Conservation (phyloP, 1,140 invertebrate species). For the Drosophila prosaltans region DNA sequence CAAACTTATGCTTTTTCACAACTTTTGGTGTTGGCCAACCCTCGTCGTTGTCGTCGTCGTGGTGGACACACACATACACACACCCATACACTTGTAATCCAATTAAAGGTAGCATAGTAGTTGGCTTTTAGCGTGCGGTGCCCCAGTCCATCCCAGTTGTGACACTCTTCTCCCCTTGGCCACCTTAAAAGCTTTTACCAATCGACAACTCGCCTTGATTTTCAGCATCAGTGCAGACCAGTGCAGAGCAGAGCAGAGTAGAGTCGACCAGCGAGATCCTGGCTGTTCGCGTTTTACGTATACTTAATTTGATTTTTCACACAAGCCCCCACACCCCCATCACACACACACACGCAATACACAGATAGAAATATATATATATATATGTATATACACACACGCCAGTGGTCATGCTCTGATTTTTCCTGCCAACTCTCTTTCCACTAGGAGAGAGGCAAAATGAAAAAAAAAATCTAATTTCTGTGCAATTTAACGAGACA, state of each 20-base stretch:
- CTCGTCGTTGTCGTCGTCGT: slow-evolving; percentile 35
- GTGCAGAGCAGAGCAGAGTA: slow-evolving; percentile 20
- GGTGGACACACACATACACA: slow-evolving; percentile 44
- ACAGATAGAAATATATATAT: slow-evolving; percentile 14
- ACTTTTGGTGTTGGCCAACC: slow-evolving; percentile 62
- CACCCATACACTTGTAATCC: slow-evolving; percentile 73
- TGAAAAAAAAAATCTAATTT: slow-evolving; percentile 74
- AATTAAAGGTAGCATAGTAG: slow-evolving; percentile 80
- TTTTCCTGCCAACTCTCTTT: slow-evolving; percentile 45
- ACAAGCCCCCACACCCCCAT: slow-evolving; percentile 34
- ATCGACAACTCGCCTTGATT: slow-evolving; percentile 80
- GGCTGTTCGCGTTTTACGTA: slow-evolving; percentile 75
- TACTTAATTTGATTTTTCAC: slow-evolving; percentile 81
- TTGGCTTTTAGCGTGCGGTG: slow-evolving; percentile 77
- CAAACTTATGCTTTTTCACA: slow-evolving; percentile 76
- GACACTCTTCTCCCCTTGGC: slow-evolving; percentile 35
- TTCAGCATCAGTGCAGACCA: slow-evolving; percentile 61
- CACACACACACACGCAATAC: slow-evolving; percentile 17
- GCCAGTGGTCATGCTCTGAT: slow-evolving; percentile 79
- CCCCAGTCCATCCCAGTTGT: slow-evolving; percentile 30
- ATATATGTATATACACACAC: slow-evolving; percentile 32
- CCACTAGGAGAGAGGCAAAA: slow-evolving; percentile 6
- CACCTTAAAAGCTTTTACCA: slow-evolving; percentile 81
- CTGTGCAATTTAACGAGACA: slow-evolving; percentile 82
- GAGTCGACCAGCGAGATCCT: slow-evolving; percentile 41